These are phyloP conservation scores for Syngnathus floridae DNA, from an alignment of 2,113 vertebrate species.

Conservation along the genomic window DNA sequence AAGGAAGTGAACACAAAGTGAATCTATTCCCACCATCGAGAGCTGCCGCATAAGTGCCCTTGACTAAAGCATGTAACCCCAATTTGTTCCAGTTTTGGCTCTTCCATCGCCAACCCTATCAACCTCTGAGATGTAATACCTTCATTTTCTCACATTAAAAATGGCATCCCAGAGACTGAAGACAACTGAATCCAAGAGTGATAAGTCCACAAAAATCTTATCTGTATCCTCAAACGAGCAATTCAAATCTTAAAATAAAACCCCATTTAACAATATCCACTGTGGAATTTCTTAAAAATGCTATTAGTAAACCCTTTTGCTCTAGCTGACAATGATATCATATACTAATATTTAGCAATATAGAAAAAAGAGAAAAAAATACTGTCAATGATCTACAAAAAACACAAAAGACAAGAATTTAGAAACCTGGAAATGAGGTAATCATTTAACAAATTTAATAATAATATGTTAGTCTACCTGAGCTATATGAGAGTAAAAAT, in stretches of 20 bases:
- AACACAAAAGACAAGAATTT: not conserved
- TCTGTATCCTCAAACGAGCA: not conserved
- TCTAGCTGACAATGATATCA: not conserved
- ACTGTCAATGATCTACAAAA: not conserved
- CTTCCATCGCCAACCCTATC: conserved; percentile 21
- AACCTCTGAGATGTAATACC: conserved; percentile 15
- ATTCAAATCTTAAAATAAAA: not conserved
- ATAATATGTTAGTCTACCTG: not conserved
- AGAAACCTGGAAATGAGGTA: not conserved
- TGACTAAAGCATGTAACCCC: conserved; percentile 38
- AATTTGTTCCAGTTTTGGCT: conserved; percentile 47
- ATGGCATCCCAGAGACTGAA: conserved; percentile 1
- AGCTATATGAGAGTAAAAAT: not conserved
- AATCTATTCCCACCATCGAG: conserved; percentile 40
- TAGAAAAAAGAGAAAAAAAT: not conserved
- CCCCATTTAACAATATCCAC: not conserved
- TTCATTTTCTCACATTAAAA: conserved; percentile 16
- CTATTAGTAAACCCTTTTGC: not conserved
- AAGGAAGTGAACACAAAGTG: conserved; percentile 15
- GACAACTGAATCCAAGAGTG: conserved; percentile 8
- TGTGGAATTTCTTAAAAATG: not conserved
- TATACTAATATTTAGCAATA: not conserved
- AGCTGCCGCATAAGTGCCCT: conserved; percentile 16
- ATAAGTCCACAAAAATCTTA: not conserved
- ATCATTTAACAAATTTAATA: not conserved